Percentiles rank a stretch among this genome's conserved stretches.
Conservation (phyloP, 1,140 invertebrate species). For the Drosophila trapezifrons region DNA sequence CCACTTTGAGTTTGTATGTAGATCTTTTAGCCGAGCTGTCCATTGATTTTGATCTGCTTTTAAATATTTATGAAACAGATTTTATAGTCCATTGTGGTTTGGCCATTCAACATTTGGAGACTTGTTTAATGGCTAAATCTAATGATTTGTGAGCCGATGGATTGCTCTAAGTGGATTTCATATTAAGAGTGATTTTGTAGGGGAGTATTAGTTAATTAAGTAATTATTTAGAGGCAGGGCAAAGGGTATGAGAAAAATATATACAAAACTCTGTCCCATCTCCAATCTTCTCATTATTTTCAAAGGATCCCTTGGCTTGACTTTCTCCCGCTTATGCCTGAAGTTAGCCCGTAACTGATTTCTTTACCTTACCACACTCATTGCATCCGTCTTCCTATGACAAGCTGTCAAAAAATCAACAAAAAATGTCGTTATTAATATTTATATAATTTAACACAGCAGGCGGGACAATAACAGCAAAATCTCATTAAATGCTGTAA, state of each 20-base stretch:
- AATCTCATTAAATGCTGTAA: constrained; percentile 54
- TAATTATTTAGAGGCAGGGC: neutral
- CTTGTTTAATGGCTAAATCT: constrained; percentile 58
- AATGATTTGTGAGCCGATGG: constrained; percentile 53
- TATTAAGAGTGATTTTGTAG: neutral
- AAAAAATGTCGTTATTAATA: constrained; percentile 55
- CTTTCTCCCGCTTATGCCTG: constrained; percentile 18
- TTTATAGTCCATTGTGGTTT: constrained; percentile 51
- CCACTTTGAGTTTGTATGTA: constrained; percentile 33
- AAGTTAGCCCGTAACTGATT: constrained; percentile 26
- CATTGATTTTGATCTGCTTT: constrained; percentile 22
- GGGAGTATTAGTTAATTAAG: constrained; percentile 10
- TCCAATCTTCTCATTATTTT: neutral
- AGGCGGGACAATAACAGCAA: constrained; percentile 20
- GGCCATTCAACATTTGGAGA: constrained; percentile 30
- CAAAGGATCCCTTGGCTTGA: neutral
- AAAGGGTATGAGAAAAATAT: neutral
- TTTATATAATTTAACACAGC: constrained; percentile 66
- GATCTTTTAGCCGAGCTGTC: constrained; percentile 21
- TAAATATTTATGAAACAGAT: constrained; percentile 73
- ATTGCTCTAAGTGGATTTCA: constrained; percentile 24
- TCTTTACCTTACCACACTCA: constrained; percentile 31
- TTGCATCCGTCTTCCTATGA: constrained; percentile 45
- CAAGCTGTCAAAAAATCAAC: constrained; percentile 50
- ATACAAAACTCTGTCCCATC: too few relatives aligned